Evolutionary conservation across 2,113 vertebrate species (phyloP), one percentile per base, ranked within the genome.

Genomic region (Perca schrenkii): DNA sequence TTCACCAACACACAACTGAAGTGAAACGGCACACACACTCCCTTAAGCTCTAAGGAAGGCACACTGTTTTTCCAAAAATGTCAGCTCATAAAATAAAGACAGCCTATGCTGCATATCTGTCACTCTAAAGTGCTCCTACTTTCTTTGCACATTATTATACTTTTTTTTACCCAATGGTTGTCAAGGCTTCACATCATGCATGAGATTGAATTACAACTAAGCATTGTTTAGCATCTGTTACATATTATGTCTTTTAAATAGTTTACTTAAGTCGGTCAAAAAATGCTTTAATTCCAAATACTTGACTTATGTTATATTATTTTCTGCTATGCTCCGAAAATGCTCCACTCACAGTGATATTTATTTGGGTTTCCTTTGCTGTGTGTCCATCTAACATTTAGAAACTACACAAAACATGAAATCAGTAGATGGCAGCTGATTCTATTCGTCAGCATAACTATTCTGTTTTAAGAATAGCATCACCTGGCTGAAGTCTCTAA

Each of bases 401-500:
- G 11, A 53, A 63, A 31, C 34, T 10, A 43, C n/a, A 28, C 31
- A n/a, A 64, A 49, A 50, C 8, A 60, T n/a, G 4, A 82, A 68
- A 75, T 43, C 65, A 56, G 8, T 25, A 21, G 16, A 34, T 60
- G 7, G 22, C 40, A 34, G 31, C 36, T 56, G 12, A 36, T 16
- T 66, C 13, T 62, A 40, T n/a, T 53, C n/a, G 21, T 46, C 21
- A 43, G 40, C 40, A 25, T 77, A 36, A 49, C 34, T 49, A 17
- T 64, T 68, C 16, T 25, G 34, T 78, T 49, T 40, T 16, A 5
- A 28, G 11, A 52, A 40, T 57, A 79, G 43, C 43, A 63, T 79
- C 31, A 69, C 52, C 19, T 61, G 19, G n/a, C 28, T 72, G 8
- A 72, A 66, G 62, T 73, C 65, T 74, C 72, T 49, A 81, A 75